Evolutionary conservation across 2,113 vertebrate genomes (phyloP), one percentile per base, ranked within the genome.

Genomic region (Albula goreensis): DNA sequence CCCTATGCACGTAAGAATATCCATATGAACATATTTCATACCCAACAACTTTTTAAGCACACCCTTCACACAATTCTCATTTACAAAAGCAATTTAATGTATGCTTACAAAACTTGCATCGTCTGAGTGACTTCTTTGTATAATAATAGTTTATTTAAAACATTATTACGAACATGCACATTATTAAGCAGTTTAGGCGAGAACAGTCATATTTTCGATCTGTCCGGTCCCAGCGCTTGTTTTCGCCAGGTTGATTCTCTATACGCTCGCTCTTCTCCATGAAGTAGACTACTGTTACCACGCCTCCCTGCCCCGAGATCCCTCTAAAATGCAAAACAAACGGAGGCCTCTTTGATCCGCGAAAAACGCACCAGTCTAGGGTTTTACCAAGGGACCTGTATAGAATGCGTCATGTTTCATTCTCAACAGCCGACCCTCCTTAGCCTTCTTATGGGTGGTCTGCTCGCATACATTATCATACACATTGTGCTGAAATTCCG

Each of bases 401-500:
- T 7, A 50, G 48, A 50, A 79, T 79, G 78, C 78, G 78, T 79
- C 78, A 79, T 50, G 48, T 79, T 79, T 79, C 48, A 79, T 50
- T 79, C 31, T 79, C 10, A 41, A 78, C 53, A 60, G 89, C n/a
- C 86, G 89, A 77, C 79, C 86, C 83, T 74, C 49, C 81, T 89
- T 89, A 83, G 41, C 49, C 5, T 25, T 84, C 50, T 56, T 83
- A 88, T 83, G 8, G 91, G 92, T 92, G 92, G 92, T 94, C 93
- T 86, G 0, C 84, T 87, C 90, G 80, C 90, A 83, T 87, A 49
- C 5, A 82, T 53, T 82, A 81, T 85, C 83, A 82, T 93, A 92
- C 93, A 92, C 92, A 94, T 96, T 95, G 92, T 93, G 93, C 93
- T 88, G 93, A 90, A 91, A 92, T 92, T 90, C 88, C 89, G 88